Base-by-base conservation (phyloP, 2,797 vertebrate genomes). In the Sternotherus odoratus region DNA sequence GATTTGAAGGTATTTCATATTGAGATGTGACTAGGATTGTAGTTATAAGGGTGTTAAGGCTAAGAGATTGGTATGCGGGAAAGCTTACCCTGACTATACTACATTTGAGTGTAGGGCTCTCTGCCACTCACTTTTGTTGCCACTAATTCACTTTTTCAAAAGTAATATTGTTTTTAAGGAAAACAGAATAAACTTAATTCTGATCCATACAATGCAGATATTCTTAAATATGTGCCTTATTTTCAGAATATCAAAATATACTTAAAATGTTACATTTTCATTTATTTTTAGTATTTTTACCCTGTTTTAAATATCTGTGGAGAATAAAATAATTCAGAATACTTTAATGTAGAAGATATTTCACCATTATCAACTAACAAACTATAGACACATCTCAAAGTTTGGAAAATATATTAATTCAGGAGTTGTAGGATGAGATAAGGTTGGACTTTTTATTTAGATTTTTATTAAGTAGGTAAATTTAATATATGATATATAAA, bases 321-420 rank as follows among this genome's bases (percentile, higher is more conserved):
- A 95, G 78, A 90, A 77, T 93, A 57, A 96, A 96, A 96, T 95
- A 95, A 94, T 69, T 88, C 88, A 92, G 93, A 94, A 86, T 95
- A 77, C 82, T 94, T 94, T 96, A 95, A 97, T 46, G 26, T 17
- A 48, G 43, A 74, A 3, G 13, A 28, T 75, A 39, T 39, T n/a
- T 69, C 36, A 69, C 66, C 66, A 11, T 75, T 26, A 48, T 30
- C 43, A 75, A 30, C 39, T 46, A 46, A 75, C 72, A 74, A 46
- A 66, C n/a, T 66, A 10, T 66, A 66, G 21, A 36, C n/a, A 10
- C 23, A 36, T 11, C 36, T 69, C n/a, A 23, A 69, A 23, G 10
- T 39, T 36, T 12, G 10, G 19, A 39, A 69, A 69, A 69, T 66
- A 23, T 36, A 39, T 46, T 48, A 26, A 16, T n/a, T n/a, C n/a